These are phyloP conservation scores for Vulpes ferrilata DNA, from an alignment of 2,113 vertebrate genomes.

Conservation along the genomic window DNA sequence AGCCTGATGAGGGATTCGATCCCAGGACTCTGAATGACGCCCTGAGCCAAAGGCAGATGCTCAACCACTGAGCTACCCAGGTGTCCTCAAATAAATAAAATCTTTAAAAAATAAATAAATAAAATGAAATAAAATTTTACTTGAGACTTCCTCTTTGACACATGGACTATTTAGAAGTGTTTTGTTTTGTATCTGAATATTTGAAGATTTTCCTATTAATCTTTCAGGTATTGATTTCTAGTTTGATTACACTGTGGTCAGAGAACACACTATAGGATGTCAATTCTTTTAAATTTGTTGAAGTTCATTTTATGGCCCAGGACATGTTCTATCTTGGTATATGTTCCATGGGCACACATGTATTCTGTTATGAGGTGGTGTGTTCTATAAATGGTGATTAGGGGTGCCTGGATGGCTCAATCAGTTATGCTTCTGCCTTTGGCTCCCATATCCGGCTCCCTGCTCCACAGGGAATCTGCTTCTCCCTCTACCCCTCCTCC, in stretches of 20 bases:
- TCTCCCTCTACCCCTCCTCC: no score
- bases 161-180: neutral
- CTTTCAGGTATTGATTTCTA: neutral
- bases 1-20: no score
- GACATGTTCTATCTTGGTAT: neutral
- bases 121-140: neutral
- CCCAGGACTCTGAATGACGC: no score
- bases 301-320: constrained; percentile 11
- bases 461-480: no score
- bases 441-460: no score
- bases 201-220: neutral
- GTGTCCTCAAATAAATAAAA: neutral
- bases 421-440: no score
- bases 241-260: neutral
- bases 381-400: neutral
- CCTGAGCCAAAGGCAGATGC: no score
- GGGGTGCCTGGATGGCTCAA: neutral
- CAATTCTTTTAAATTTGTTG: neutral
- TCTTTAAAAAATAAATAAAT: neutral
- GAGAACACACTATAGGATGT: constrained; percentile 6
- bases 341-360: neutral
- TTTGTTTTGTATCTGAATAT: constrained; percentile 50
- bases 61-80: no score
- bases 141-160: neutral
- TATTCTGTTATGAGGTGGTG: neutral